Percentiles rank a stretch among this genome's conserved stretches.
Evolutionary conservation across 2,797 vertebrate genomes (phyloP).

Genomic region (Rhincodon typus): DNA sequence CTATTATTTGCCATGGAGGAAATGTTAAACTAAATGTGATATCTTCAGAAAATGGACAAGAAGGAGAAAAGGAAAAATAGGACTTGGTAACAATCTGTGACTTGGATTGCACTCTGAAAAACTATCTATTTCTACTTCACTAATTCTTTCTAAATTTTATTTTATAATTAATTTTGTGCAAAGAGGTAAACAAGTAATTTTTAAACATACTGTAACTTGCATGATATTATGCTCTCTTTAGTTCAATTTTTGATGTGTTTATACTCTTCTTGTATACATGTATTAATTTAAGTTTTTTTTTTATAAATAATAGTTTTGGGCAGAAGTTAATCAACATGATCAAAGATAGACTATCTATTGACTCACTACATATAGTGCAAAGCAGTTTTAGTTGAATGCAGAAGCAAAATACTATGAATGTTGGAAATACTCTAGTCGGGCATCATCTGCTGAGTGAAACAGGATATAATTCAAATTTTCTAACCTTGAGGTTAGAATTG

Average conservation of each 20-base stretch:
- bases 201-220: background rate
- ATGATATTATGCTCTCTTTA: background rate
- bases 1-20: background rate
- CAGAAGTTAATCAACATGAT: background rate
- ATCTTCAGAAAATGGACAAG: background rate
- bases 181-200: background rate
- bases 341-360: background rate
- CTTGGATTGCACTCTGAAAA: background rate
- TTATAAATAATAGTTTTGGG: background rate
- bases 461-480: background rate
- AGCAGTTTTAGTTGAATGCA: background rate
- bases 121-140: background rate
- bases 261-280: background rate
- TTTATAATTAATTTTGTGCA: background rate
- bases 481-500: too few species aligned
- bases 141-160: background rate
- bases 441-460: background rate
- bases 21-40: background rate
- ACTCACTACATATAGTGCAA: background rate
- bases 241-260: conserved; percentile 4
- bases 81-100: background rate
- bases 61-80: background rate
- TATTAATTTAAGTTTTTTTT: background rate
- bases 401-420: background rate
- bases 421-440: background rate